phyloP scores from a whole-genome alignment of 2,888 invertebrate genomes.

The Orgyia antiqua region DNA sequence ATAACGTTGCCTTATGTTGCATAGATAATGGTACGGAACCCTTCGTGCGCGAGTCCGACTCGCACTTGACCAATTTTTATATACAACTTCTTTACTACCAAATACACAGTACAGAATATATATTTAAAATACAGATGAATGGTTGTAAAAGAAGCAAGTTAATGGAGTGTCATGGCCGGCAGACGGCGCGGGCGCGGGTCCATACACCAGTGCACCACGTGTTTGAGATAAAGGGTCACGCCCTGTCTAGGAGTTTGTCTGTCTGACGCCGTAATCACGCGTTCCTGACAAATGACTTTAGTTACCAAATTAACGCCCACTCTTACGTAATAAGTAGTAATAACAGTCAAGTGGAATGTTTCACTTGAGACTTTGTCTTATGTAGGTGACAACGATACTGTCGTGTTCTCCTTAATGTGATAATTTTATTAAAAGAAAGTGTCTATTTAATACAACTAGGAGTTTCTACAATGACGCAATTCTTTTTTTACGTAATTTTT shows the following conservation, averaged over 20 bases:
- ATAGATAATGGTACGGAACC: too few relatives aligned
- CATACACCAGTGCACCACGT: slow-evolving; percentile 1
- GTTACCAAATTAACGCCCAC: slow-evolving; percentile 4
- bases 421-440: neutral
- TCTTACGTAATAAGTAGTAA: slow-evolving; percentile 3
- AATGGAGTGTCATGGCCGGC: slow-evolving; percentile 39
- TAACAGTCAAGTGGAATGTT: slow-evolving; percentile 3
- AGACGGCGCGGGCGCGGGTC: slow-evolving; percentile 29
- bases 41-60: too few relatives aligned
- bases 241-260: slow-evolving; percentile 43
- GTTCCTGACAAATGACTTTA: slow-evolving; percentile 18
- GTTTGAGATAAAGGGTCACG: slow-evolving; percentile 44
- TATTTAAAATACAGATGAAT: too few relatives aligned
- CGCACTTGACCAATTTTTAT: too few relatives aligned
- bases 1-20: too few relatives aligned
- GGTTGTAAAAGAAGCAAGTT: slow-evolving; percentile 9
- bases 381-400: neutral
- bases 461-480: too few relatives aligned
- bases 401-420: neutral
- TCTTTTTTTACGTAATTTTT: too few relatives aligned
- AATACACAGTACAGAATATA: too few relatives aligned
- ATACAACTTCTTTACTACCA: too few relatives aligned
- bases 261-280: slow-evolving; percentile 27
- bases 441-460: too few relatives aligned
- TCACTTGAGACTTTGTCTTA: neutral